phyloP scores from a whole-genome alignment of 64 coral and sea anemone genomes.

The Orbicella faveolata region DNA sequence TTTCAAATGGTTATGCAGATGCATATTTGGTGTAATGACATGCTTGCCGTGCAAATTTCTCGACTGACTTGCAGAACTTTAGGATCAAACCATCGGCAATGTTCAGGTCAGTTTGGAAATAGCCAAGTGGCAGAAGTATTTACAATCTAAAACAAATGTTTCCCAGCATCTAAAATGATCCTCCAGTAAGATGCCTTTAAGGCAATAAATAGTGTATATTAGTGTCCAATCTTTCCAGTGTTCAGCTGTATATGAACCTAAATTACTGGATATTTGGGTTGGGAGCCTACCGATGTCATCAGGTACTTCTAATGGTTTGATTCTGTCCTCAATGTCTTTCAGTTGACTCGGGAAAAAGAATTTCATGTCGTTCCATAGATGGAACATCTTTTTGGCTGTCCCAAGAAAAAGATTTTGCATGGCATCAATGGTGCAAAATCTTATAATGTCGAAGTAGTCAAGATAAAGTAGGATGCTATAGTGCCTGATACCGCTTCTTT shows the following conservation, averaged over 20 bases:
- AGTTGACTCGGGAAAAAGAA: too few relatives aligned
- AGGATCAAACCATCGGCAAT: not conserved
- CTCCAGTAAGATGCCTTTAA: not conserved
- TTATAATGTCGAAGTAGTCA: too few relatives aligned
- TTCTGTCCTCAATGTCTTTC: too few relatives aligned
- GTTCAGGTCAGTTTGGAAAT: not conserved
- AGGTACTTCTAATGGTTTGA: too few relatives aligned
- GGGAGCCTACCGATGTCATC: slow-evolving; percentile 1
- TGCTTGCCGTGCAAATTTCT: not conserved
- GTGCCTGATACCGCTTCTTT: not conserved
- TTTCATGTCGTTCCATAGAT: too few relatives aligned
- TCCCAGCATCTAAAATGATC: slow-evolving; percentile 15
- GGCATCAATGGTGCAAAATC: too few relatives aligned
- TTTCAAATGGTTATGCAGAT: not conserved
- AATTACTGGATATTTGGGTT: not conserved
- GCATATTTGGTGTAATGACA: slow-evolving; percentile 12
- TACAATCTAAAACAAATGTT: slow-evolving; percentile 28
- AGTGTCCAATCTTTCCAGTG: slow-evolving; percentile 18
- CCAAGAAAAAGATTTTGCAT: too few relatives aligned
- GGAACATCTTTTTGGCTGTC: too few relatives aligned
- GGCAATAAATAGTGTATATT: not conserved
- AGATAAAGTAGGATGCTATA: too few relatives aligned
- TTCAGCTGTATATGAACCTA: slow-evolving; percentile 7
- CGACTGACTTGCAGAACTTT: not conserved
- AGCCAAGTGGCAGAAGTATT: not conserved